Percentiles rank a stretch among this genome's conserved stretches.
These are phyloP conservation scores for Hiodon tergisus DNA, from an alignment of 2,113 vertebrate genomes.

Conservation along the genomic window DNA sequence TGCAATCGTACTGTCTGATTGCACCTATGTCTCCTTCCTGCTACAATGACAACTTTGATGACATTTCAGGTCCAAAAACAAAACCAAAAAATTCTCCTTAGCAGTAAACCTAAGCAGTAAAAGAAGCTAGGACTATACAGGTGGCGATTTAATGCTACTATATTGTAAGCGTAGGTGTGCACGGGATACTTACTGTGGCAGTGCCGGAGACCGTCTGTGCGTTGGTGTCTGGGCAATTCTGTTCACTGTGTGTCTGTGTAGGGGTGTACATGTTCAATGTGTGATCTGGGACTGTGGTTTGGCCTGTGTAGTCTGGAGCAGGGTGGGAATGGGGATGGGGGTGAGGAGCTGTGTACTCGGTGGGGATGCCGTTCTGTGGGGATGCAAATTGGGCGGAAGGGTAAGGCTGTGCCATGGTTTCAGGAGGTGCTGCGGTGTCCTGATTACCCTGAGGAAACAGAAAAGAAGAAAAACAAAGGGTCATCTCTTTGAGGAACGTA, in stretches of 20 bases:
- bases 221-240: slow-evolving; percentile 72
- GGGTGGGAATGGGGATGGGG: slow-evolving; percentile 63
- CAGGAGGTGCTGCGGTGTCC: slow-evolving; percentile 86
- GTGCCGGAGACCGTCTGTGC: slow-evolving; percentile 88
- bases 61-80: no score
- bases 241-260: slow-evolving; percentile 83
- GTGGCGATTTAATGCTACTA: no score
- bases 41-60: no score
- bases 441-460: slow-evolving; percentile 74
- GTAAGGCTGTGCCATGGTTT: slow-evolving; percentile 94
- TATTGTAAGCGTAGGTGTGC: neutral
- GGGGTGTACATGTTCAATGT: slow-evolving; percentile 87
- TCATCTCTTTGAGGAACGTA: neutral
- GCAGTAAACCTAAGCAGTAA: no score
- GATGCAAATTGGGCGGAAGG: slow-evolving; percentile 85
- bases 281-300: slow-evolving; percentile 80
- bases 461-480: neutral
- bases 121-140: no score
- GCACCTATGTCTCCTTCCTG: no score
- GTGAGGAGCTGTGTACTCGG: slow-evolving; percentile 84
- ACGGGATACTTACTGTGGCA: slow-evolving; percentile 81
- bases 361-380: slow-evolving; percentile 84
- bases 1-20: no score
- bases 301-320: slow-evolving; percentile 82
- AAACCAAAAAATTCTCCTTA: no score